Percentiles rank a stretch among this genome's conserved stretches.
These are phyloP conservation scores for Heterodera schachtii DNA, from an alignment of 1,140 invertebrate genomes.

Conservation along the genomic window DNA sequence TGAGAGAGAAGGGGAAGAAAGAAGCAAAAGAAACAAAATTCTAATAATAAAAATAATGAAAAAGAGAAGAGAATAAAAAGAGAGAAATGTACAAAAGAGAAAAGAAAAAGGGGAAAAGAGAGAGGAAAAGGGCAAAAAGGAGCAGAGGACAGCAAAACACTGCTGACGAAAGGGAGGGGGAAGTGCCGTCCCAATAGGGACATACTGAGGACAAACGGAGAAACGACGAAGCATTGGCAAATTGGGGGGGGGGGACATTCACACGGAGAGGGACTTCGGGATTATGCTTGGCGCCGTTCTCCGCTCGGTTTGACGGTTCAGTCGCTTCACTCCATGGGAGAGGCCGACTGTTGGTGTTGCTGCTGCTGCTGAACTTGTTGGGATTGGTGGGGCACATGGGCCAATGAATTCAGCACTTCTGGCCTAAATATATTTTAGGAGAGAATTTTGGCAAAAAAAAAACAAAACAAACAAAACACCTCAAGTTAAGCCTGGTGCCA, in stretches of 20 bases:
- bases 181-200: constrained; percentile 10
- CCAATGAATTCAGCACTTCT: constrained; percentile 41
- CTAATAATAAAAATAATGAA: neutral
- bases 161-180: neutral
- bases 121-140: neutral
- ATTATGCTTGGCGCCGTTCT: constrained; percentile 4
- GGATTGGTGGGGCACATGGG: constrained; percentile 16
- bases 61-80: neutral
- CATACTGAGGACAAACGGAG: neutral
- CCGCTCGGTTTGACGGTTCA: neutral
- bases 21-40: no score
- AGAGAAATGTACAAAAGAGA: neutral
- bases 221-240: neutral
- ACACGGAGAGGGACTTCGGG: no score
- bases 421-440: constrained; percentile 34
- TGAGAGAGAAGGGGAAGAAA: no score
- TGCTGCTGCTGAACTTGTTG: constrained; percentile 2
- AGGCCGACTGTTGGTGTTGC: neutral
- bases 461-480: no score
- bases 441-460: neutral
- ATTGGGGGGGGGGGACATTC: neutral
- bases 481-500: constrained; percentile 45
- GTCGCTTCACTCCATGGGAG: neutral
- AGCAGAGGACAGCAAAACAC: constrained; percentile 1
- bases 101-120: no score